These are phyloP conservation scores for Andrena trimmerana DNA, from an alignment of 2,888 invertebrate species.

Conservation along the genomic window DNA sequence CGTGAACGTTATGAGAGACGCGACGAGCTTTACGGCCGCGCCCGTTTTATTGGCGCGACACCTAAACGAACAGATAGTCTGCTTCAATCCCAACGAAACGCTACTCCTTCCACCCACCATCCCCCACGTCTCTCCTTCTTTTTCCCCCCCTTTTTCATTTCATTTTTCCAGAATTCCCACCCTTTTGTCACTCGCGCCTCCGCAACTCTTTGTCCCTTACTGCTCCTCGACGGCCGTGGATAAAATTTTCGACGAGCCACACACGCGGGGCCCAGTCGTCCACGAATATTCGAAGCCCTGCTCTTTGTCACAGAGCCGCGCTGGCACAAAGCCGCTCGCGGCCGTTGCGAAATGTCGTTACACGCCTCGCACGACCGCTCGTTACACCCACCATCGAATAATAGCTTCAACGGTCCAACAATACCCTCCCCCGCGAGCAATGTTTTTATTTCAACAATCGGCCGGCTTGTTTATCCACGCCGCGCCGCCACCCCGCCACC, in stretches of 20 bases:
- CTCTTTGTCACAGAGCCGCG: conserved; percentile 52
- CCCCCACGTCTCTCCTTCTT: neutral
- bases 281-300: conserved; percentile 56
- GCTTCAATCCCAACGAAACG: conserved; percentile 15
- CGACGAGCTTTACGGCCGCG: conserved; percentile 46
- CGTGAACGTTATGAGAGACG: conserved; percentile 38
- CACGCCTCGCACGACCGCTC: conserved; percentile 41
- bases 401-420: conserved; percentile 49
- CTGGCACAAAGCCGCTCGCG: conserved; percentile 48
- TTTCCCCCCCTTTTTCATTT: conserved; percentile 1
- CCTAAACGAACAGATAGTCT: conserved; percentile 60
- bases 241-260: conserved; percentile 40
- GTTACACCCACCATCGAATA: conserved; percentile 50
- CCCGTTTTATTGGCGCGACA: conserved; percentile 59
- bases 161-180: conserved; percentile 8
- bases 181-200: conserved; percentile 7
- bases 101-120: neutral
- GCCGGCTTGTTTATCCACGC: conserved; percentile 29
- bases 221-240: conserved; percentile 7
- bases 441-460: conserved; percentile 63
- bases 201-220: neutral
- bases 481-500: neutral
- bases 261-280: neutral
- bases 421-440: conserved; percentile 26
- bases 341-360: conserved; percentile 55